Conservation (phyloP, 2,888 invertebrate species). For the Siphlonurus alternatus region DNA sequence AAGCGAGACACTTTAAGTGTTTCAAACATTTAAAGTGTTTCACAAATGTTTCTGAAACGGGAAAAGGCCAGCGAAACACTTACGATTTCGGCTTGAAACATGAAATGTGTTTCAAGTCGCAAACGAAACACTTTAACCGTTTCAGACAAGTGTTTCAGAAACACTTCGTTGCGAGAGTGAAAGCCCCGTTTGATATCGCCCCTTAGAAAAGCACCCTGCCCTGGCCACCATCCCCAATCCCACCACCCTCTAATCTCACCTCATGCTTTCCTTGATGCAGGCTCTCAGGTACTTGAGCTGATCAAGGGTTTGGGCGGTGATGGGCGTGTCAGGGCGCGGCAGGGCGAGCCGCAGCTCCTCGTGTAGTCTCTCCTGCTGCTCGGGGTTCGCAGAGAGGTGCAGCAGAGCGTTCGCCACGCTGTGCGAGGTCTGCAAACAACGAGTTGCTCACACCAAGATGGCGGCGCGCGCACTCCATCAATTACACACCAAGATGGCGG, state of each 20-base stretch:
- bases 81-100: too few species aligned
- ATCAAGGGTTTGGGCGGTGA: constrained; percentile 30
- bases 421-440: constrained; percentile 45
- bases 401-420: constrained; percentile 60
- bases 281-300: constrained; percentile 28
- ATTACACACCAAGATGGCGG: neutral
- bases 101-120: too few species aligned
- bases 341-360: constrained; percentile 40
- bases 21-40: too few species aligned
- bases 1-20: too few species aligned
- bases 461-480: neutral
- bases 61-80: too few species aligned
- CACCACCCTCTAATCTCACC: constrained; percentile 30
- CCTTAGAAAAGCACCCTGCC: too few species aligned
- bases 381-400: constrained; percentile 50
- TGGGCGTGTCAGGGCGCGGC: constrained; percentile 32
- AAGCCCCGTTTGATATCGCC: too few species aligned
- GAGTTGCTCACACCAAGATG: neutral
- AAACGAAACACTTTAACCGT: too few species aligned
- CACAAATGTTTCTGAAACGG: too few species aligned
- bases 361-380: constrained; percentile 40
- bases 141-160: too few species aligned
- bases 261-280: constrained; percentile 54
- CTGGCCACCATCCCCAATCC: too few species aligned
- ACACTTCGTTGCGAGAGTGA: too few species aligned